These are phyloP conservation scores for Acanthoscelides obtectus DNA, from an alignment of 2,888 invertebrate genomes.

Conservation along the genomic window DNA sequence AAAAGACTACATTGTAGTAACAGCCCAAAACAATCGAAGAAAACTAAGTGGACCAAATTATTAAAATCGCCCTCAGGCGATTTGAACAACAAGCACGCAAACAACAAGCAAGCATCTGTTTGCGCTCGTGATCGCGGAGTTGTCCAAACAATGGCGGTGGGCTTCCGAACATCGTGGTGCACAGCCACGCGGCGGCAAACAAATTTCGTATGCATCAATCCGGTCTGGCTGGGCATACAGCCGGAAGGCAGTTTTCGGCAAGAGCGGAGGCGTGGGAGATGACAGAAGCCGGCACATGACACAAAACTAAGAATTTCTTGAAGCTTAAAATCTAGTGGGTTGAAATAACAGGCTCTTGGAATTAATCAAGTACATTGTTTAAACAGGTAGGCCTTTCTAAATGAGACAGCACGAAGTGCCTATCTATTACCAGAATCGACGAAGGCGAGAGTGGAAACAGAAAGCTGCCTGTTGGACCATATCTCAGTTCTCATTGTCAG, in stretches of 20 bases:
- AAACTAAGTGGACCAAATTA: neutral
- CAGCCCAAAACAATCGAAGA: neutral
- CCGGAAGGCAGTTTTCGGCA: constrained; percentile 7
- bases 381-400: too few species aligned
- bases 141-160: constrained; percentile 26
- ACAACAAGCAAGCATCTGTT: constrained; percentile 32
- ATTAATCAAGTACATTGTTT: too few species aligned
- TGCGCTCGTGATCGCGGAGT: constrained; percentile 18
- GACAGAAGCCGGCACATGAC: too few species aligned
- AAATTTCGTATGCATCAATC: constrained; percentile 43
- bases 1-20: too few species aligned
- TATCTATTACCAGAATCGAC: too few species aligned
- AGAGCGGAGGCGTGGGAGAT: neutral
- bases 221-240: constrained; percentile 31
- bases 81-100: constrained; percentile 5
- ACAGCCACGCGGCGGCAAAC: constrained; percentile 31
- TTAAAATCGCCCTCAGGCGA: neutral
- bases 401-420: too few species aligned
- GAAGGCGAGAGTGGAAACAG: too few species aligned
- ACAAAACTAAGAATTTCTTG: too few species aligned
- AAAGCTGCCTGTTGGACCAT: too few species aligned
- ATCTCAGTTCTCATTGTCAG: too few species aligned
- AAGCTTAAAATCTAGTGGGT: too few species aligned
- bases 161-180: neutral
- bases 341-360: too few species aligned